phyloP scores from a whole-genome alignment of 2,797 vertebrate genomes.

The Peromyscus attwateri region DNA sequence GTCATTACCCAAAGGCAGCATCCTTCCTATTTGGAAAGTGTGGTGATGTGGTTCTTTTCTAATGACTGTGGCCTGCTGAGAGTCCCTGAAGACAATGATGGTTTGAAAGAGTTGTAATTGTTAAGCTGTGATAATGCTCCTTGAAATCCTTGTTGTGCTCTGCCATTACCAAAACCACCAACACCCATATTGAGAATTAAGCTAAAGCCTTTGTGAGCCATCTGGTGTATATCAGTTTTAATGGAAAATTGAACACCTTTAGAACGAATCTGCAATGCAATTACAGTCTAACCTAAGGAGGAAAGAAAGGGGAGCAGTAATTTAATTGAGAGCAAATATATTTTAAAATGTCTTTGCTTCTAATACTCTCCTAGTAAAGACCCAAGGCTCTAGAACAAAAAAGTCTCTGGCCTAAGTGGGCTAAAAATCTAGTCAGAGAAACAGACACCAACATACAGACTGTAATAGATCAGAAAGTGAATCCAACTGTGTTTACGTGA shows the following conservation, averaged over 20 bases:
- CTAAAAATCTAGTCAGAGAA: neutral
- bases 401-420: neutral
- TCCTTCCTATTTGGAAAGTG: conserved; percentile 51
- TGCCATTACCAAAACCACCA: conserved; percentile 41
- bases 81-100: conserved; percentile 56
- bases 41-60: conserved; percentile 51
- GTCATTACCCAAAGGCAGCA: conserved; percentile 9
- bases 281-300: conserved; percentile 62
- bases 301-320: neutral
- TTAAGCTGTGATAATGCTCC: conserved; percentile 49
- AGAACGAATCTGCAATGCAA: conserved; percentile 1
- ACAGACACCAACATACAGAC: neutral
- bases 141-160: conserved; percentile 50
- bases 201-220: conserved; percentile 54
- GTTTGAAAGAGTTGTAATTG: conserved; percentile 59
- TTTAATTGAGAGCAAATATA: conserved; percentile 28
- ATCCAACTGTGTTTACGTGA: neutral
- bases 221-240: conserved; percentile 57
- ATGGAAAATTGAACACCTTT: conserved; percentile 57
- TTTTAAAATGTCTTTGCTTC: neutral
- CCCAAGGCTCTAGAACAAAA: neutral
- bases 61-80: conserved; percentile 62
- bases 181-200: conserved; percentile 40
- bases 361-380: neutral
- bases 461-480: neutral